Evolutionary conservation across 2,888 invertebrate species (phyloP), one percentile per base, ranked within the genome.

Genomic region (Chrysopilus asiliformis): DNA sequence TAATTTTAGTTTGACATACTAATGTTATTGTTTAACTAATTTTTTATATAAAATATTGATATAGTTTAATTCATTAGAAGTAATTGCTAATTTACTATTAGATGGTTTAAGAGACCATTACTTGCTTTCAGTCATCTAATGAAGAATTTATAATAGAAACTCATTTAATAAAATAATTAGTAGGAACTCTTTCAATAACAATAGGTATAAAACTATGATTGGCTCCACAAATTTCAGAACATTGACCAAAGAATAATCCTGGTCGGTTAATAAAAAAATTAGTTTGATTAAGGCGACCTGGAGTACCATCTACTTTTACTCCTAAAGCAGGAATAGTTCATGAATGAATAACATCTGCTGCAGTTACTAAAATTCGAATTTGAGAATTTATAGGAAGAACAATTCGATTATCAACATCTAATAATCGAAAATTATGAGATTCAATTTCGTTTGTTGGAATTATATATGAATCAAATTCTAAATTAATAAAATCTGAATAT

Each of bases 161-260:
- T 72, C 70, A 72, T 55, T 68, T 68, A 62, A 72, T 68, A 54
- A 74, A 72, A 47, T 55, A 64, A 52, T 65, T 66, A 49, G 65
- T 57, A 42, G 64, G 59, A 35, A 70, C 65, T 52, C 67, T 68
- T 72, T 77, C 74, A 51, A 76, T 58, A 40, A 71, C 68, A 70
- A 81, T 79, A 20, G 79, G 81, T 65, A 83, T 83, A 71, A 82
- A 82, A 40, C 78, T 78, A 58, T 83, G 80, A 57, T 83, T 81
- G 36, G 74, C 71, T 1, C 81, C 81, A 65, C 81, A 83, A 67
- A 83, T 81, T 72, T 83, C 80, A 48, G 80, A 82, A 57, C 81
- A 83, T 72, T 82, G 79, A 0, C 80, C 79, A 61, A 64, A 81
- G 60, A 69, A 76, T 55, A 79, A 49, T 28, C 79, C 78, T 1